These are phyloP conservation scores for Lepidocyrtinus sp. DNA, from an alignment of 2,888 invertebrate genomes.

Conservation along the genomic window DNA sequence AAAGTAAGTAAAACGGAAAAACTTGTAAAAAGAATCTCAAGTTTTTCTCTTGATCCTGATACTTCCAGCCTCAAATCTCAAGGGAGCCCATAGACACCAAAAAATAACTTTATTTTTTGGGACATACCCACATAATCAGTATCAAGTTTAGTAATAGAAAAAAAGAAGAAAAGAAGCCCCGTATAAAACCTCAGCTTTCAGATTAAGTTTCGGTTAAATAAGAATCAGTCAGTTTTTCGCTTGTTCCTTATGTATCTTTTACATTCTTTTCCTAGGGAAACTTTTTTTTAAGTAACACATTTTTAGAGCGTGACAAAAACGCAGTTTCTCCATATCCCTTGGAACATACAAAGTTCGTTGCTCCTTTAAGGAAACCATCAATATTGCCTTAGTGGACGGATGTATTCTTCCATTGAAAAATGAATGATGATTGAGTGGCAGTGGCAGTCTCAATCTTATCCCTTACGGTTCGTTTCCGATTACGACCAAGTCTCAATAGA, in stretches of 20 bases:
- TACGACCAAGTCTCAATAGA: not conserved
- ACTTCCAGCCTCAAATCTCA: constrained; percentile 3
- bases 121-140: not conserved
- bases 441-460: not conserved
- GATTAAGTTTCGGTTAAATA: constrained; percentile 11
- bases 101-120: not conserved
- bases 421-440: not conserved
- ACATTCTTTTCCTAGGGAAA: not conserved
- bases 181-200: not conserved
- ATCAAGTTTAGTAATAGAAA: not conserved
- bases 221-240: not conserved
- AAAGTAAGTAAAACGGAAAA: not conserved
- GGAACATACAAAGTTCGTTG: not conserved
- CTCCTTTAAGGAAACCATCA: not conserved
- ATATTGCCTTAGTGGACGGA: not conserved
- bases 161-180: not conserved
- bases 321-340: not conserved
- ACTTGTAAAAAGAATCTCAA: not conserved
- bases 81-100: not conserved
- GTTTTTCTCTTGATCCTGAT: constrained; percentile 17
- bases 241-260: not conserved
- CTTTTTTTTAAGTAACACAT: constrained; percentile 13
- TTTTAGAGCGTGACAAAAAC: not conserved
- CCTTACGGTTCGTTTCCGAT: not conserved
- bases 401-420: not conserved